Evolutionary conservation across 2,888 invertebrate genomes (phyloP).

Genomic region (Drosophila stalkeri): DNA sequence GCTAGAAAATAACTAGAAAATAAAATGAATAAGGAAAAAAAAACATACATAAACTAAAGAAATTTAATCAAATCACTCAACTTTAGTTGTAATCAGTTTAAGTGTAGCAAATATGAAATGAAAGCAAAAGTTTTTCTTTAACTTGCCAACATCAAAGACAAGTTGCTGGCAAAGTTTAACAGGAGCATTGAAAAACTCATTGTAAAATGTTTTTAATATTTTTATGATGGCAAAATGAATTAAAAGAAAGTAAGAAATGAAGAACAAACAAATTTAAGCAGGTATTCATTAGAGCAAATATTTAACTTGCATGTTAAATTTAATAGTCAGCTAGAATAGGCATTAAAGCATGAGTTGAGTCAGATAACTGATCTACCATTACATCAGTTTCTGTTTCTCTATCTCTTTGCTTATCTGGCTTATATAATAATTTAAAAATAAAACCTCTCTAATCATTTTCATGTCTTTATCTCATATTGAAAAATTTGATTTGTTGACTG

Average conservation of each 20-base stretch:
- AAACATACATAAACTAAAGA: conserved; percentile 19
- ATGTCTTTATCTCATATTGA: too few species aligned
- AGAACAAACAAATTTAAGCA: too few species aligned
- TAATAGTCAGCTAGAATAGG: too few species aligned
- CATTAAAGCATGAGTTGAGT: too few species aligned
- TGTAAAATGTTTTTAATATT: neutral
- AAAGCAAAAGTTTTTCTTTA: neutral
- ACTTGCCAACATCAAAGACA: neutral
- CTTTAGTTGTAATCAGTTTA: conserved; percentile 42
- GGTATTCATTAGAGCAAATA: neutral
- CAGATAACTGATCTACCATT: too few species aligned
- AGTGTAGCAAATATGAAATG: conserved; percentile 5
- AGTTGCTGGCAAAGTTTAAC: neutral
- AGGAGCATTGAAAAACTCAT: neutral
- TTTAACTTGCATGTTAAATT: neutral
- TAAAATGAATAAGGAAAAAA: conserved; percentile 21
- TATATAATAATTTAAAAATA: too few species aligned
- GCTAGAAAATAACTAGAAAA: conserved; percentile 2
- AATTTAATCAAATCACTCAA: conserved; percentile 21
- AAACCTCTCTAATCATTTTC: too few species aligned
- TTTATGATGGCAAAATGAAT: neutral
- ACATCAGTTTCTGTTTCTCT: too few species aligned
- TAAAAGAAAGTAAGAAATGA: neutral
- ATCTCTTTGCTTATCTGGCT: too few species aligned
- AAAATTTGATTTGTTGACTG: too few species aligned